phyloP scores from a whole-genome alignment of 2,797 vertebrate species.

The Limosa lapponica region DNA sequence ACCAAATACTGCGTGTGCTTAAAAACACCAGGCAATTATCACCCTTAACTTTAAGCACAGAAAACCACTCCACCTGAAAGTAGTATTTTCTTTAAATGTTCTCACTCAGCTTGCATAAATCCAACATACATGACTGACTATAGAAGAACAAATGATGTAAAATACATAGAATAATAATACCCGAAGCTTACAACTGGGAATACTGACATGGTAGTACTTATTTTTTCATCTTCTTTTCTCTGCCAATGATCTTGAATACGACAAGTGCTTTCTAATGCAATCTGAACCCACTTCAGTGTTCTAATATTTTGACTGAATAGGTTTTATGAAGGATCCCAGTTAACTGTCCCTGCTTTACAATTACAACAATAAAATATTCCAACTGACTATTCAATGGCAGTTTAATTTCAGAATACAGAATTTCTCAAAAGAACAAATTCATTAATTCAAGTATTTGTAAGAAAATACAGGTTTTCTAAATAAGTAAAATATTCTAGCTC shows the following conservation, averaged over 20 bases:
- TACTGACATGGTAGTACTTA: neutral
- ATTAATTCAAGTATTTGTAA: neutral
- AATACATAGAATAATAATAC: neutral
- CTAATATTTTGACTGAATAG: neutral
- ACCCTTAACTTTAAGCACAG: neutral
- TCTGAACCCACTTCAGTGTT: neutral
- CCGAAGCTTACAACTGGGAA: neutral
- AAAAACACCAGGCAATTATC: neutral
- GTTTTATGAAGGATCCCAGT: neutral
- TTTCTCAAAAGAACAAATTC: neutral
- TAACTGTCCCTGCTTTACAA: neutral
- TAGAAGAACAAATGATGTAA: neutral
- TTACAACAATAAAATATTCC: neutral
- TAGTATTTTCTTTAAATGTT: neutral
- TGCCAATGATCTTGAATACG: neutral
- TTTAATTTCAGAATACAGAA: neutral
- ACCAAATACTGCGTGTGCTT: neutral
- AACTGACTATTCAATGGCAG: neutral
- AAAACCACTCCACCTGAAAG: neutral
- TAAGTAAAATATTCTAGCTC: neutral
- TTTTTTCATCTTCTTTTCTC: neutral
- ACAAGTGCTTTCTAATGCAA: neutral
- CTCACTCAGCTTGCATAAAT: neutral
- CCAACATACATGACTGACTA: neutral
- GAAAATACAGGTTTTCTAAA: neutral